These are phyloP conservation scores for Mesitornis unicolor DNA, from an alignment of 2,113 vertebrate genomes.

Conservation along the genomic window DNA sequence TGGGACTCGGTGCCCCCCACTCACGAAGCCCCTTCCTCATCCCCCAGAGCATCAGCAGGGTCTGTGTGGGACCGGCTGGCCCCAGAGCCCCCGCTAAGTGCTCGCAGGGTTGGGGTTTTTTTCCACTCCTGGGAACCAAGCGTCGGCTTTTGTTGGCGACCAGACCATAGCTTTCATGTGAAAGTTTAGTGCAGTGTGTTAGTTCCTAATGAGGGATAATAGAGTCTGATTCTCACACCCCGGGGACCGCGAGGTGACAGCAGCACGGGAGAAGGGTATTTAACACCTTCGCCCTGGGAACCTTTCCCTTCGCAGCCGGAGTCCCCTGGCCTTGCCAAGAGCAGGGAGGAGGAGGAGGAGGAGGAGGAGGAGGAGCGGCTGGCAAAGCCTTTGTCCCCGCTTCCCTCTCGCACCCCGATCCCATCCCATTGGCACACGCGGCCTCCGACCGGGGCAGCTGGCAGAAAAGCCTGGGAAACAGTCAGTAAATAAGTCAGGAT, in stretches of 20 bases:
- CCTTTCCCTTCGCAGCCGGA: neutral
- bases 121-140: conserved; percentile 42
- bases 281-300: conserved; percentile 47
- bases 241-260: conserved; percentile 14
- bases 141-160: conserved; percentile 32
- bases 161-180: conserved; percentile 41
- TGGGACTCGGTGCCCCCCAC: rapidly evolving
- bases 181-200: conserved; percentile 45
- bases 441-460: neutral
- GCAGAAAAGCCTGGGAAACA: neutral
- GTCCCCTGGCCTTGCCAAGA: neutral
- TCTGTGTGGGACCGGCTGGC: neutral
- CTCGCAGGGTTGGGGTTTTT: neutral
- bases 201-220: conserved; percentile 51
- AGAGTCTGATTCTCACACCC: conserved; percentile 55
- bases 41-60: neutral
- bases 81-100: neutral
- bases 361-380: neutral
- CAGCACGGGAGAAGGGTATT: conserved; percentile 41
- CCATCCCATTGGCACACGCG: neutral
- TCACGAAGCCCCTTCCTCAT: neutral
- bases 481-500: rapidly evolving
- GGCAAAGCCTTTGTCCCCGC: neutral
- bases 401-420: neutral
- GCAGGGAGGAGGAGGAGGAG: neutral